phyloP scores from a whole-genome alignment of 2,797 vertebrate species.

The Helostoma temminkii region DNA sequence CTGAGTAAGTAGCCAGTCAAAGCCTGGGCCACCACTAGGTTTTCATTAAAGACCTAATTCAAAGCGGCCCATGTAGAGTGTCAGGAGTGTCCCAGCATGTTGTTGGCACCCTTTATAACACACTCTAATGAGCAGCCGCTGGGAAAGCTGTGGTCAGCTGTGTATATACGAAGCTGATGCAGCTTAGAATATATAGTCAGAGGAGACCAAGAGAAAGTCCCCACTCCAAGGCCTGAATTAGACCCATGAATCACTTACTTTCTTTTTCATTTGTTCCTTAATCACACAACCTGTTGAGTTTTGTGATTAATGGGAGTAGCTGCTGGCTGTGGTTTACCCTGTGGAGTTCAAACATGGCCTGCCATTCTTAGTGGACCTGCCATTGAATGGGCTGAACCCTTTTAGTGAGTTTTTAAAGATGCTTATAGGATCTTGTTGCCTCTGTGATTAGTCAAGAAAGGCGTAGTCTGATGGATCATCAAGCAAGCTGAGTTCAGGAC shows the following conservation, averaged over 20 bases:
- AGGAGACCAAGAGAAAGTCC: conserved; percentile 63
- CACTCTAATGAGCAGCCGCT: conserved; percentile 73
- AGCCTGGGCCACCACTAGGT: conserved; percentile 75
- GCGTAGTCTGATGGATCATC: not conserved
- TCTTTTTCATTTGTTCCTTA: conserved; percentile 73
- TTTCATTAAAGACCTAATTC: conserved; percentile 82
- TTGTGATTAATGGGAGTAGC: conserved; percentile 62
- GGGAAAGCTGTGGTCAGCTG: conserved; percentile 63
- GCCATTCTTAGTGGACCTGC: conserved; percentile 15
- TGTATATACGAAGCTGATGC: conserved; percentile 32
- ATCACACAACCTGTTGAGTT: conserved; percentile 71
- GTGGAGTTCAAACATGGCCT: conserved; percentile 50
- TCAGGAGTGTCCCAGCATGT: conserved; percentile 67
- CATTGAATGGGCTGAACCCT: conserved; percentile 9
- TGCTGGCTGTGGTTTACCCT: conserved; percentile 42
- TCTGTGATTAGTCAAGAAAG: conserved; percentile 9
- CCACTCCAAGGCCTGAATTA: conserved; percentile 50
- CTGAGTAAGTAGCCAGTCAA: conserved; percentile 59
- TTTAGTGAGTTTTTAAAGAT: conserved; percentile 25
- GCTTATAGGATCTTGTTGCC: conserved; percentile 15
- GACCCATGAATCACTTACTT: conserved; percentile 67
- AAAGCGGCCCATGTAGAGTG: conserved; percentile 77
- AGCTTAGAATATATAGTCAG: conserved; percentile 43
- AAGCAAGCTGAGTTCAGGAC: conserved; percentile 6
- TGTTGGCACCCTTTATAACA: conserved; percentile 72